Evolutionary conservation across 2,888 invertebrate genomes (phyloP), one percentile per base, ranked within the genome.

Genomic region (Augochlorella aurata): DNA sequence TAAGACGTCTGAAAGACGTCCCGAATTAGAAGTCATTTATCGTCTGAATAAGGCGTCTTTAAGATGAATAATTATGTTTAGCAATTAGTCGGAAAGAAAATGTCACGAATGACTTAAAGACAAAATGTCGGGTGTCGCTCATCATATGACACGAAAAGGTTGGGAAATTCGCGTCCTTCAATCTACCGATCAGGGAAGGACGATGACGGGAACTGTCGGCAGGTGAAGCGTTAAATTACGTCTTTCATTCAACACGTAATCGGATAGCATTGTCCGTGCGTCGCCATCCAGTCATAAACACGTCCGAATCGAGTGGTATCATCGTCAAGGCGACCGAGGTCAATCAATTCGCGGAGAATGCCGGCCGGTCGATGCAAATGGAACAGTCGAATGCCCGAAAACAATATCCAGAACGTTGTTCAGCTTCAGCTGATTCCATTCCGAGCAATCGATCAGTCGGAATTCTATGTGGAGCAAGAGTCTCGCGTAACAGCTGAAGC

Each of bases 361-460:
- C 18, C 52, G 2, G 8, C 5, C 7, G n/a, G 52, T 52, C 18
- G n/a, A 10, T 52, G 10, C n/a, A 52, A 52, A 21, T 21, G 10
- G n/a, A 21, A 12, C 54, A 21, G 54, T 38, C 1, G 12, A 54
- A 21, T 21, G 21, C 21, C 54, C 21, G 12, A 14, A 54, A 54
- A 54, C 54, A 14, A 54, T 54, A 54, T 21, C 21, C 54, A 12
- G 54, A 52, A 16, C 58, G 24, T 7, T 29, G 24, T 61, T 61
- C 61, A 14, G 16, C 29, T 18, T 18, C 18, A 38, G 18, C 38
- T 9, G 63, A 38, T 61, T 16, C 61, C 24, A 61, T 61, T 61
- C 61, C 24, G 61, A 16, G 24, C 8, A 61, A 61, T 61, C 61
- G 61, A 61, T 61, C 61, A 61, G 61, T 16, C 61, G 61, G 61